Conservation (phyloP, 2,797 vertebrate species). For the Champsocephalus gunnari region DNA sequence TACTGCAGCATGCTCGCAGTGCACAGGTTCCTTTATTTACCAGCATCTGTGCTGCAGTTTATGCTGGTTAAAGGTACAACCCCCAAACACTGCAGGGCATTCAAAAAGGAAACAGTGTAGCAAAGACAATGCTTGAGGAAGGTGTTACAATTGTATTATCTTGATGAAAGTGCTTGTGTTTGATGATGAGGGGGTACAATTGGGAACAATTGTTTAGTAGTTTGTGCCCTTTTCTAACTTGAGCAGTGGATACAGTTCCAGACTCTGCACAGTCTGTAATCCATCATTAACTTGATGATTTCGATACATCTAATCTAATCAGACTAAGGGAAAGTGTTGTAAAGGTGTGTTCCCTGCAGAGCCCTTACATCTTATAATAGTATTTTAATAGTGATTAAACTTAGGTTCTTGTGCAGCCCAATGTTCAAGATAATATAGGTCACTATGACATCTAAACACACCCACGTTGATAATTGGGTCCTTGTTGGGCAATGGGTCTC, state of each 20-base stretch:
- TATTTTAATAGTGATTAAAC: constrained; percentile 42
- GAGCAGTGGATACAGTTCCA: background rate
- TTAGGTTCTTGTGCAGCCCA: constrained; percentile 28
- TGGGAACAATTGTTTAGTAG: background rate
- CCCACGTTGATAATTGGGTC: constrained; percentile 24
- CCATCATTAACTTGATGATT: constrained; percentile 35
- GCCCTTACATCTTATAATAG: constrained; percentile 28
- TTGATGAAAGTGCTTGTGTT: constrained; percentile 35
- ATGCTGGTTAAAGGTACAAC: constrained; percentile 40
- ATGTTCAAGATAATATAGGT: constrained; percentile 34
- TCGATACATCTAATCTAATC: constrained; percentile 48
- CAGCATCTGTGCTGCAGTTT: constrained; percentile 59
- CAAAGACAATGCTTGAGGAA: constrained; percentile 24
- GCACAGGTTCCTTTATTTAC: constrained; percentile 46
- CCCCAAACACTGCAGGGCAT: constrained; percentile 28
- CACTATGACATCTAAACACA: constrained; percentile 45
- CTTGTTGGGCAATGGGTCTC: constrained; percentile 21
- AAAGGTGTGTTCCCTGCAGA: constrained; percentile 16
- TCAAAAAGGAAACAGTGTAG: constrained; percentile 20
- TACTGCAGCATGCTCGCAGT: constrained; percentile 41
- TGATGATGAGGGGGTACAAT: background rate
- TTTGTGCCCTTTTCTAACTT: background rate
- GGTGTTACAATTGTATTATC: constrained; percentile 29
- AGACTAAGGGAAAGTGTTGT: constrained; percentile 37
- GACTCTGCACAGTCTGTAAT: background rate